Evolutionary conservation across 2,113 vertebrate species (phyloP), one percentile per base, ranked within the genome.

Genomic region (Neolamprologus ventralis): DNA sequence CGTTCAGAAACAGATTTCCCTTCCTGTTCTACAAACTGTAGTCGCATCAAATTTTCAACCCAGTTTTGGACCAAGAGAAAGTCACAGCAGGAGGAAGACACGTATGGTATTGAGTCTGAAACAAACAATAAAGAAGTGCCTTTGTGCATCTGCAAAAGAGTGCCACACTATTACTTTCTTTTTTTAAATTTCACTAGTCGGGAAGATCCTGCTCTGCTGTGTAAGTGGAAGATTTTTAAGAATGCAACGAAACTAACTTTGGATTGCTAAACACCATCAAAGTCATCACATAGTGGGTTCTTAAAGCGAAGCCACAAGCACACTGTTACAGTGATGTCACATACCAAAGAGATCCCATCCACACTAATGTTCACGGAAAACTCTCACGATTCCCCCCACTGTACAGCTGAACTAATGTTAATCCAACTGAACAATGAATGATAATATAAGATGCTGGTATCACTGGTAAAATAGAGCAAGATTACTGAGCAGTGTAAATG

Each of bases 1-100:
- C 54, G 16, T 65, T 88, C 79, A 9, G 54, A n/a, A 85, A 78
- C 88, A 88, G 57, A 94, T 91, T 85, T 80, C 55, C 81, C 16
- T 78, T 71, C 85, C 84, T 81, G 86, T 82, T 84, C 89, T 49
- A 60, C 45, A 54, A 83, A 37, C 40, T 79, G 79, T 63, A 33
- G 49, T 81, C 58, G 73, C 83, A 82, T 93, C 71, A 86, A 16
- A 87, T 55, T 88, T 86, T 54, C 79, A 89, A 51, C 83, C 23
- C 42, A 81, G 55, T 58, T 87, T 58, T 71, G 81, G 71, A 80
- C 73, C 26, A 21, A 75, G 63, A 82, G 35, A 73, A 68, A 78
- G 51, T 26, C n/a, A 1, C 85, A 13, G 75, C 14, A 35, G 54
- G 63, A 49, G 40, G 71, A 80, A 57, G 37, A 47, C 78, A 60